Evolutionary conservation across 2,113 vertebrate species (phyloP).

Genomic region (Channa maculata): DNA sequence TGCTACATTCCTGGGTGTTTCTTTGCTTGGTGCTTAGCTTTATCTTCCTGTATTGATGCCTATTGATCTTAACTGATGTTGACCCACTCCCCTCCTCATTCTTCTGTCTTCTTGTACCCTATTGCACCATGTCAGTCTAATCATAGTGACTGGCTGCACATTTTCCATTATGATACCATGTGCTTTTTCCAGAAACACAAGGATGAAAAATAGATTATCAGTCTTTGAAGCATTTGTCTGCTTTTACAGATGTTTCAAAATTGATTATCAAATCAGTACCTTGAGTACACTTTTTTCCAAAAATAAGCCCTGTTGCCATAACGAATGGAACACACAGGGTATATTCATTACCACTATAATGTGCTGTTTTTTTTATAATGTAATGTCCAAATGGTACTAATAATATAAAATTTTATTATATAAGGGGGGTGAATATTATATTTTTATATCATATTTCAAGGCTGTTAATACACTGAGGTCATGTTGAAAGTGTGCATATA

Average conservation of each 20-base stretch:
- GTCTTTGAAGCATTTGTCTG: background rate
- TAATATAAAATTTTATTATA: too few relatives aligned
- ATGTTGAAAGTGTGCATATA: background rate
- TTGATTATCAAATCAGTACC: slow-evolving; percentile 26
- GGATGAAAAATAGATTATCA: slow-evolving; percentile 6
- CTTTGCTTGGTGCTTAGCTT: background rate
- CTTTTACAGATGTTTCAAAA: slow-evolving; percentile 21
- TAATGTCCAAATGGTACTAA: too few relatives aligned
- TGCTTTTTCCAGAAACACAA: slow-evolving; percentile 16
- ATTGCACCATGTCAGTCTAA: slow-evolving; percentile 23
- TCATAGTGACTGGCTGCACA: slow-evolving; percentile 21
- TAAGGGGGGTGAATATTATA: too few relatives aligned
- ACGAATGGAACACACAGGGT: background rate
- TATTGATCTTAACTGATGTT: slow-evolving; percentile 19
- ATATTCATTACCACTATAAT: background rate
- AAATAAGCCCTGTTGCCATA: background rate
- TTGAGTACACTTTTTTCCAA: too few relatives aligned
- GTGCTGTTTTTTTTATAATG: too few relatives aligned
- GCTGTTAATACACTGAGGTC: background rate
- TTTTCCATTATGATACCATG: slow-evolving; percentile 4
- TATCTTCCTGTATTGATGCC: background rate
- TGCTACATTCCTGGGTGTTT: background rate
- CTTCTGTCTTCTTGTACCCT: slow-evolving; percentile 20
- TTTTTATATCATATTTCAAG: background rate
- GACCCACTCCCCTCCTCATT: slow-evolving; percentile 51